Conservation (phyloP, 2,888 invertebrate species). For the Eubasilissa splendida region DNA sequence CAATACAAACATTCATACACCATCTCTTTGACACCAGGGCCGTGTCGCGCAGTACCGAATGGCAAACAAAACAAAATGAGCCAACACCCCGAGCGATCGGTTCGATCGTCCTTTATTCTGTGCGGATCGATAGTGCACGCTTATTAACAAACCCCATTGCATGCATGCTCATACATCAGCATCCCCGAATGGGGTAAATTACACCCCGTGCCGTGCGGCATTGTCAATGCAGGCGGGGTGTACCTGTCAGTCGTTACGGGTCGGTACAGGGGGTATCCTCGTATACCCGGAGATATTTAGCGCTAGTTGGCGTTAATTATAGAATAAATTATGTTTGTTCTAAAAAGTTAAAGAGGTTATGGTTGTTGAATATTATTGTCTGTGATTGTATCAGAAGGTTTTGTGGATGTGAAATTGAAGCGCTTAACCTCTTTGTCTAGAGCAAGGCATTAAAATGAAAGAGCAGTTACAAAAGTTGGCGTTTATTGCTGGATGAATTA, state of each 20-base stretch:
- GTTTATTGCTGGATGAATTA: too few species aligned
- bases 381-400: too few species aligned
- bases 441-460: too few species aligned
- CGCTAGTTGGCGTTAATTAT: too few species aligned
- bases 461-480: too few species aligned
- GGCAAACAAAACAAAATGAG: background rate
- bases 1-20: background rate
- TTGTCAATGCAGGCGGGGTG: constrained; percentile 20
- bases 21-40: background rate
- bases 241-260: background rate
- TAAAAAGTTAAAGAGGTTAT: too few species aligned
- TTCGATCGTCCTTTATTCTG: constrained; percentile 3
- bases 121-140: constrained; percentile 51
- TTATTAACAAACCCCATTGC: constrained; percentile 41
- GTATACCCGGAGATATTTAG: too few species aligned
- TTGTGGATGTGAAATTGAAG: too few species aligned
- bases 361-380: too few species aligned
- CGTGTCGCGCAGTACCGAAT: constrained; percentile 4
- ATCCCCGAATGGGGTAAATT: constrained; percentile 15
- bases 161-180: constrained; percentile 7
- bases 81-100: background rate
- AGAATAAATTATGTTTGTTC: too few species aligned
- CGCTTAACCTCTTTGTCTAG: too few species aligned
- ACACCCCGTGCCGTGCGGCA: constrained; percentile 14
- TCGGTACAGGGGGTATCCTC: too few species aligned